These are phyloP conservation scores for Heliconius melpomene DNA, from an alignment of 1,140 invertebrate species.

Conservation along the genomic window DNA sequence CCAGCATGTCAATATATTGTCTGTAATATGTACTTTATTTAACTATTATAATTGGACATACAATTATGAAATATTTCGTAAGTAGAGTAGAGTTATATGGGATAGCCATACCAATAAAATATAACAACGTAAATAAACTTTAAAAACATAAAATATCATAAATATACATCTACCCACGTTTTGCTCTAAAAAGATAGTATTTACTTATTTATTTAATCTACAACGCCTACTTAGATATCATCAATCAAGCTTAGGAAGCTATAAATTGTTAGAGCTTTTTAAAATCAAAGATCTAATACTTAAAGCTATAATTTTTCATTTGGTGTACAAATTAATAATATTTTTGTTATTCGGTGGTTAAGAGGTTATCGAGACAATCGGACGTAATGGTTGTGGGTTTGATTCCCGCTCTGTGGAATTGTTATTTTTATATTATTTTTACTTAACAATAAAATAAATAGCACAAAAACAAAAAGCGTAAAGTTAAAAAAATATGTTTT, in stretches of 20 bases:
- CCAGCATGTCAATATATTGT: no score
- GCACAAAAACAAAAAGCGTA: no score
- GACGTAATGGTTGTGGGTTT: neutral
- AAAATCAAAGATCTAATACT: neutral
- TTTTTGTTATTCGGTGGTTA: neutral
- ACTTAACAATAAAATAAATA: no score
- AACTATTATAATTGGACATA: neutral
- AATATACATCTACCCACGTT: neutral
- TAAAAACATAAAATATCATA: slow-evolving; percentile 2
- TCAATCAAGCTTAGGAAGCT: slow-evolving; percentile 3
- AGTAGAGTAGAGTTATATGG: no score
- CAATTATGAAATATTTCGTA: neutral
- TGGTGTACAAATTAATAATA: neutral
- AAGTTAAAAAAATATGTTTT: no score
- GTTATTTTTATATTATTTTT: neutral
- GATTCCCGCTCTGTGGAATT: neutral
- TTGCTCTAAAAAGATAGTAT: slow-evolving; percentile 1
- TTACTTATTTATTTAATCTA: slow-evolving; percentile 11
- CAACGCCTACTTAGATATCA: neutral
- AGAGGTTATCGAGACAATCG: neutral
- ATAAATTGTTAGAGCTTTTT: neutral
- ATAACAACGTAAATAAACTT: neutral
- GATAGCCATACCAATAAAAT: no score
- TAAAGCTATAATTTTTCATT: neutral
- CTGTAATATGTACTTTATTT: no score